Evolutionary conservation across 2,797 vertebrate species (phyloP), one percentile per base, ranked within the genome.

Genomic region (Scleropages formosus): DNA sequence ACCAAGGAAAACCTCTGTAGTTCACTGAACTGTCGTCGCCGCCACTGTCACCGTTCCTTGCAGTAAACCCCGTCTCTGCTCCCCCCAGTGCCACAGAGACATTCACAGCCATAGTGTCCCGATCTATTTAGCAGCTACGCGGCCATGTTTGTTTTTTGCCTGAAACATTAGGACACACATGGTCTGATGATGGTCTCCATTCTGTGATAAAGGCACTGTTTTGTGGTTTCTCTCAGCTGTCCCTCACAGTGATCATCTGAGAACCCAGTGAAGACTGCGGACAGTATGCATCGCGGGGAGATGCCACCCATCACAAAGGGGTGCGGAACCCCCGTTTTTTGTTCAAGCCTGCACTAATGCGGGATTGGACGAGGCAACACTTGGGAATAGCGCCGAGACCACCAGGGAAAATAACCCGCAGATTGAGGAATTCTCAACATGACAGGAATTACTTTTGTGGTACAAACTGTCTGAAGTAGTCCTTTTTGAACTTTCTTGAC

Each of bases 101-200:
- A 75, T 65, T 51, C 12, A 39, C 20, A 20, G 74, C 74, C 31
- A 44, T 44, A 65, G 66, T 66, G 27, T 51, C 26, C 63, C 44
- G 61, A 39, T 64, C 31, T 62, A 46, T 76, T 62, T 63, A 70
- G 76, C 51, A 68, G n/a, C 63, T 15, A 12, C n/a, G 62, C 39
- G 64, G 22, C 13, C 49, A 8, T 59, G 67, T 77, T 77, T 77
- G 61, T 62, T 59, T 66, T 77, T 58, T 10, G 24, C 67, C 62
- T 24, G 16, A 49, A 46, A 39, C 64, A 77, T 60, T 72, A 60
- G 61, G 49, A 60, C 20, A 46, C 62, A 47, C 69, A 59, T 70
- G n/a, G 69, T 67, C 63, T 8, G 20, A 58, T 77, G 64, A 31
- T 60, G 62, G 70, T 46, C 60, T 67, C 67, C 20, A 27, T 49